Evolutionary conservation across 2,888 invertebrate genomes (phyloP), one percentile per base, ranked within the genome.

Genomic region (Cryptocephalus primarius): DNA sequence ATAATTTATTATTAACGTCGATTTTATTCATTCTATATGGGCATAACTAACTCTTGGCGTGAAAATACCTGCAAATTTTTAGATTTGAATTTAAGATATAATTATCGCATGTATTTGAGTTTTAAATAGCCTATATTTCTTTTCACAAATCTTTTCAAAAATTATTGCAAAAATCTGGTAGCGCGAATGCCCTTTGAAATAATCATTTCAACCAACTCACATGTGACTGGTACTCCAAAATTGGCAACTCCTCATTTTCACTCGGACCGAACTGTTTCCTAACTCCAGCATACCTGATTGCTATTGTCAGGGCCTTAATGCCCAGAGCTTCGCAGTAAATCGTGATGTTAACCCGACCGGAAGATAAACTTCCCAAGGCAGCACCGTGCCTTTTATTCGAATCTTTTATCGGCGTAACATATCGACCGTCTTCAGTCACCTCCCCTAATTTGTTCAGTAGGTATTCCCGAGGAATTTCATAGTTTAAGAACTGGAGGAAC

Each of bases 171-270:
- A n/a, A n/a, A n/a, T n/a, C n/a, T n/a, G n/a, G n/a, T n/a, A n/a
- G n/a, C n/a, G n/a, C n/a, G n/a, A n/a, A n/a, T n/a, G n/a, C n/a
- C n/a, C n/a, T n/a, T n/a, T n/a, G n/a, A n/a, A n/a, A n/a, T n/a
- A n/a, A n/a, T n/a, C n/a, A n/a, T n/a, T n/a, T n/a, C n/a, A n/a
- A n/a, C n/a, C n/a, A 36, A 59, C 69, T 69, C 65, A 84, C 85
- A 72, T 90, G 91, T 38, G 88, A 79, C 66, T 92, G 95, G 66
- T 96, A 96, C 65, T 95, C 93, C 55, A 96, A 69, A 1, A 96
- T 85, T 0, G 94, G 84, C 51, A 82, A 76, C 67, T 96, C 95
- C 45, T 78, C 77, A 8, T 71, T 64, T 9, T 76, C 74, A 4
- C 80, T 77, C 0, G 88, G 83, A 0, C 91, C 93, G 66, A 95